These are phyloP conservation scores for Carpatolechia fugitivella DNA, from an alignment of 2,888 invertebrate species.

Conservation along the genomic window DNA sequence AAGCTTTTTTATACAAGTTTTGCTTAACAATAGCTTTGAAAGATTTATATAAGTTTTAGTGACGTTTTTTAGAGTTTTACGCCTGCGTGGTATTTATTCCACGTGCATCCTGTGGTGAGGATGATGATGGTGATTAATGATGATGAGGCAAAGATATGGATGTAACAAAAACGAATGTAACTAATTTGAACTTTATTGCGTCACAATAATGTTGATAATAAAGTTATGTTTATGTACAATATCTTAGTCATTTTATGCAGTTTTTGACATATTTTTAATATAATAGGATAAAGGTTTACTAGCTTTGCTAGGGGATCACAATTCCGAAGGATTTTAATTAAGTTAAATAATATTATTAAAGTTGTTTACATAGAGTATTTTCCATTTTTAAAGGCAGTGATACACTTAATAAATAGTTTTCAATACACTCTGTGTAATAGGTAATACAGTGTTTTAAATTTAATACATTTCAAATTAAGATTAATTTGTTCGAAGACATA, in stretches of 20 bases:
- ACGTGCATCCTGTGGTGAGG: too few species aligned
- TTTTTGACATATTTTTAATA: neutral
- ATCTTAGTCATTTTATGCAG: conserved; percentile 11
- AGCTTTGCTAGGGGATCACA: conserved; percentile 35
- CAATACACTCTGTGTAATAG: neutral
- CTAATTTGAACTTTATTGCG: conserved; percentile 38
- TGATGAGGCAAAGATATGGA: too few species aligned
- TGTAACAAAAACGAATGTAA: too few species aligned
- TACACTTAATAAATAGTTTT: neutral
- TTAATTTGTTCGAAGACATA: too few species aligned
- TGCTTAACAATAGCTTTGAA: too few species aligned
- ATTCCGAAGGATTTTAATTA: neutral
- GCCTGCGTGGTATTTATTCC: too few species aligned
- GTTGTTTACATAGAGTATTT: neutral
- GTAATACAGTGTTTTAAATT: neutral
- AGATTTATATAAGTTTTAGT: too few species aligned
- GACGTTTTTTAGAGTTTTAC: too few species aligned
- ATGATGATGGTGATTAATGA: too few species aligned
- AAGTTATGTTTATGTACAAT: conserved; percentile 27
- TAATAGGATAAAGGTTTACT: conserved; percentile 15
- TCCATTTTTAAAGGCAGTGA: conserved; percentile 6
- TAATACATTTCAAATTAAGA: too few species aligned
- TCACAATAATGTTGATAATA: conserved; percentile 23
- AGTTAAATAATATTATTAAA: neutral
- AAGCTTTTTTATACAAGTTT: too few species aligned